Percentiles rank a stretch among this genome's conserved stretches.
These are phyloP conservation scores for Drosophila sulfurigaster DNA, from an alignment of 1,140 invertebrate genomes.

Conservation along the genomic window DNA sequence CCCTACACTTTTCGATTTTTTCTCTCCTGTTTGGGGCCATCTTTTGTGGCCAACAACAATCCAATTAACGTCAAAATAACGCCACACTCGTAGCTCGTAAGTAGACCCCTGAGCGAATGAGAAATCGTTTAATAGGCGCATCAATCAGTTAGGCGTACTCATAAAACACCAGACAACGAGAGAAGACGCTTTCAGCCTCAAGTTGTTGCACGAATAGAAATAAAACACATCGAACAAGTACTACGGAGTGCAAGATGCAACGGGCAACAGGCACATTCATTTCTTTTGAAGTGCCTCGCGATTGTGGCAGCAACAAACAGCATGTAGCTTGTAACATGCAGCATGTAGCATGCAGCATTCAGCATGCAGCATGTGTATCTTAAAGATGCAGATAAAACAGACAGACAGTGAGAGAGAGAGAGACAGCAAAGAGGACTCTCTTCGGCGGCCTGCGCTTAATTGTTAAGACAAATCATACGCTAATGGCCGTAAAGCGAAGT, in stretches of 20 bases:
- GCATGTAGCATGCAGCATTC: conserved; percentile 38
- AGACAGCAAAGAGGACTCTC: conserved; percentile 4
- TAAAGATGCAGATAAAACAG: conserved; percentile 58
- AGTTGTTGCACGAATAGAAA: conserved; percentile 55
- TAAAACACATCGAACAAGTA: conserved; percentile 40
- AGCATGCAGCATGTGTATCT: conserved; percentile 49
- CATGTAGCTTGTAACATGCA: conserved; percentile 21
- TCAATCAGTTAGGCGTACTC: conserved; percentile 73
- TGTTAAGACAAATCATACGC: conserved; percentile 84
- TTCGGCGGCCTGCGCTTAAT: conserved; percentile 60
- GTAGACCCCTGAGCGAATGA: conserved; percentile 44
- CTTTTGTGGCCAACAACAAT: conserved; percentile 46
- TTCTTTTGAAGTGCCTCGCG: conserved; percentile 76
- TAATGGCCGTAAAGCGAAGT: conserved; percentile 77
- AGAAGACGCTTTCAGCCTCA: conserved; percentile 12
- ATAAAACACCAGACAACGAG: conserved; percentile 67
- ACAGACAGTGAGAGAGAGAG: conserved; percentile 4
- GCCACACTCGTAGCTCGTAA: conserved; percentile 36
- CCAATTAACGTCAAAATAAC: conserved; percentile 76
- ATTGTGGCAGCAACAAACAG: conserved; percentile 37
- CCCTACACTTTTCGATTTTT: conserved; percentile 19
- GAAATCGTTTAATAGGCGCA: conserved; percentile 76
- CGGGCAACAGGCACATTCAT: conserved; percentile 61
- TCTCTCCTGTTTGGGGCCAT: conserved; percentile 17
- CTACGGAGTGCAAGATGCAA: conserved; percentile 16